Evolutionary conservation across 2,113 vertebrate genomes (phyloP).

Genomic region (Triplophysa rosa): DNA sequence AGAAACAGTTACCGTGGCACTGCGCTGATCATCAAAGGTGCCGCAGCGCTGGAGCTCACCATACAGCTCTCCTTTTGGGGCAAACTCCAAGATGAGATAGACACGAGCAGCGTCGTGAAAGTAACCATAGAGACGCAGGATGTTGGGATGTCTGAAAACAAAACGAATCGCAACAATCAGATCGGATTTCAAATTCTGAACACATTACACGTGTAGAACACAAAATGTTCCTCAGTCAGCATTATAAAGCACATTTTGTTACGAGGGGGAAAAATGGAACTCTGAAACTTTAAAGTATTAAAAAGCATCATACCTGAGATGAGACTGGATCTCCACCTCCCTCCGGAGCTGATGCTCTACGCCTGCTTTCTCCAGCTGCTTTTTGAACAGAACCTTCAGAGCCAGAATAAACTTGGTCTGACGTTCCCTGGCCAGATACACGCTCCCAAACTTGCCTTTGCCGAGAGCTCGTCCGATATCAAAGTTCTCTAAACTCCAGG

Average conservation of each 20-base stretch:
- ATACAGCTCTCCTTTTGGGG: conserved; percentile 91
- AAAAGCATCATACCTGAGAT: conserved; percentile 81
- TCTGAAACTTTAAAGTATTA: not conserved
- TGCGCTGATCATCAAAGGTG: conserved; percentile 84
- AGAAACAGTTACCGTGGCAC: conserved; percentile 80
- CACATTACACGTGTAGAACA: too few relatives aligned
- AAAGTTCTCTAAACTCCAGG: conserved; percentile 92
- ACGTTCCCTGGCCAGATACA: conserved; percentile 92
- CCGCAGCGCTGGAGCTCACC: conserved; percentile 87
- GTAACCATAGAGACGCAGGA: conserved; percentile 93
- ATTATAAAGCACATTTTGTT: too few relatives aligned
- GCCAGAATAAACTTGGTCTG: conserved; percentile 94
- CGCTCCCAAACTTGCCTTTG: conserved; percentile 97
- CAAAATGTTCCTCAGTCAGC: too few relatives aligned
- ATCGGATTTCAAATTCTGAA: too few relatives aligned
- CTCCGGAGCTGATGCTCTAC: conserved; percentile 93
- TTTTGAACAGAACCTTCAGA: conserved; percentile 94
- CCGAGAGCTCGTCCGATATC: conserved; percentile 93
- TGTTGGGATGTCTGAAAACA: conserved; percentile 87
- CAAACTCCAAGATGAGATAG: conserved; percentile 94
- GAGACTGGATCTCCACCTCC: conserved; percentile 97
- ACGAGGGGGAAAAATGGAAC: too few relatives aligned
- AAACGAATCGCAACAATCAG: not conserved
- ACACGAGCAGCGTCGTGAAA: conserved; percentile 91
- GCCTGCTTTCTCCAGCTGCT: conserved; percentile 90